Evolutionary conservation across 2,888 invertebrate genomes (phyloP).

Genomic region (Hemistola chrysoprasaria): DNA sequence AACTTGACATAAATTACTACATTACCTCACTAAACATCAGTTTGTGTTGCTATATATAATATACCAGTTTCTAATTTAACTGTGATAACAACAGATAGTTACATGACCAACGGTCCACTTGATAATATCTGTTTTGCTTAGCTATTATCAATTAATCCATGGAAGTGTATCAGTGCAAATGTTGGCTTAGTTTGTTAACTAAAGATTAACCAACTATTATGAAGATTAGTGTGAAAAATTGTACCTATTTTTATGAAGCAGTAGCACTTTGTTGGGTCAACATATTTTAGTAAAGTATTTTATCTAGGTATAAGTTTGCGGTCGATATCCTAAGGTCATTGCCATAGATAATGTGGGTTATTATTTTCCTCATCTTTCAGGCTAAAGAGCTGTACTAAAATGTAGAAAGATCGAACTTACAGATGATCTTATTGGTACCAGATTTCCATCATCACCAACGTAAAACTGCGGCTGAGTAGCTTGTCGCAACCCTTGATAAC

Average conservation of each 20-base stretch:
- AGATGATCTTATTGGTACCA: conserved; percentile 79
- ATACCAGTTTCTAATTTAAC: conserved; percentile 34
- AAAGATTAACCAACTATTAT: conserved; percentile 14
- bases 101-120: conserved; percentile 11
- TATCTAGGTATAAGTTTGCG: no score
- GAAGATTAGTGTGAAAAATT: conserved; percentile 5
- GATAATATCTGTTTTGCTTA: conserved; percentile 11
- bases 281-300: neutral
- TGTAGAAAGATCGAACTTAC: conserved; percentile 67
- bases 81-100: conserved; percentile 26
- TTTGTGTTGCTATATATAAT: conserved; percentile 56
- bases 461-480: conserved; percentile 86
- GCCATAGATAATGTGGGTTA: conserved; percentile 9
- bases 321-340: conserved; percentile 14
- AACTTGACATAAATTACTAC: conserved; percentile 72
- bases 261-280: conserved; percentile 5
- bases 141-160: conserved; percentile 16
- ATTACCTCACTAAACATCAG: conserved; percentile 76
- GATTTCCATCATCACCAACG: conserved; percentile 86
- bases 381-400: neutral
- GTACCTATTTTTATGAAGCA: conserved; percentile 1
- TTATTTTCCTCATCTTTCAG: no score
- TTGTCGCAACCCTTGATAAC: conserved; percentile 93
- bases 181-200: conserved; percentile 18
- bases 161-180: conserved; percentile 17